Conservation (phyloP, 2,797 vertebrate species). For the Siniperca obscura region DNA sequence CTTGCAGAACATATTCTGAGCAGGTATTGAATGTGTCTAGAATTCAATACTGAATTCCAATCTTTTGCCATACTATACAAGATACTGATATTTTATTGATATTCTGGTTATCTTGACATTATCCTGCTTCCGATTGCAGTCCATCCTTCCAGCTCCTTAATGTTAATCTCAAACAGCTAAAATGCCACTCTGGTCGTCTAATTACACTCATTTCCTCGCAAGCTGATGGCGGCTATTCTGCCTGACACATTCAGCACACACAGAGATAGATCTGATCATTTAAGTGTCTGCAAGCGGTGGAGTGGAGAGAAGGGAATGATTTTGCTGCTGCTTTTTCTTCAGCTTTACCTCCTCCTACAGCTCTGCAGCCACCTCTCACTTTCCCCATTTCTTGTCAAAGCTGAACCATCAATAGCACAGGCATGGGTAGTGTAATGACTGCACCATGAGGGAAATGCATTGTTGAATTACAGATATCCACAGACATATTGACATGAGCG, state of each 20-base stretch:
- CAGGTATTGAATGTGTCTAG: conserved; percentile 3
- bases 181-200: conserved; percentile 47
- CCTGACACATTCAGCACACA: conserved; percentile 18
- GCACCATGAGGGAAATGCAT: conserved; percentile 1
- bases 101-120: conserved; percentile 40
- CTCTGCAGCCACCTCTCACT: conserved; percentile 29
- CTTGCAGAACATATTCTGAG: conserved; percentile 29
- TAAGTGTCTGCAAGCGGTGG: conserved; percentile 36
- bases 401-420: conserved; percentile 17
- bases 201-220: conserved; percentile 64
- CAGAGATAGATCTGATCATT: conserved; percentile 45
- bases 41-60: conserved; percentile 38
- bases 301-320: conserved; percentile 30
- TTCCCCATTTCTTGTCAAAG: conserved; percentile 6
- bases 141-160: conserved; percentile 36
- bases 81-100: conserved; percentile 31
- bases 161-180: conserved; percentile 35
- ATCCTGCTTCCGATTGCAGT: conserved; percentile 15
- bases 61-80: conserved; percentile 26
- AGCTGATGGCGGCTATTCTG: conserved; percentile 47
- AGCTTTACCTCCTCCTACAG: conserved; percentile 17
- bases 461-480: conserved; percentile 19
- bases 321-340: conserved; percentile 27
- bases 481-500: background rate
- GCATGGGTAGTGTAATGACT: background rate